Evolutionary conservation across 2,113 vertebrate genomes (phyloP).

Genomic region (Castor canadensis): DNA sequence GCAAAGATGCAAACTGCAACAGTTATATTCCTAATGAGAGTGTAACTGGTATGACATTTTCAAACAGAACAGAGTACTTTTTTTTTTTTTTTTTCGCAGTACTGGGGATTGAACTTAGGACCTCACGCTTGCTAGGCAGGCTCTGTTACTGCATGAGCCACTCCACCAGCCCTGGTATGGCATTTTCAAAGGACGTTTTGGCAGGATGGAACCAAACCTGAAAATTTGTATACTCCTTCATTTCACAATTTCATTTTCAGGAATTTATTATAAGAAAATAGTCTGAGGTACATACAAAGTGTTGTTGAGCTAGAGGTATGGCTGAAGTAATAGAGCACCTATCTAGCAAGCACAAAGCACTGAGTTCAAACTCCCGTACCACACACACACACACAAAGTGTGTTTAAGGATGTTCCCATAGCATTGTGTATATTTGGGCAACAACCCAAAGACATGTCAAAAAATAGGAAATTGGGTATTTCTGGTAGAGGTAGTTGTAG

Average conservation of each 20-base stretch:
- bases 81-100: too few relatives aligned
- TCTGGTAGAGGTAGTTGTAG: background rate
- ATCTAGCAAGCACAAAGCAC: too few relatives aligned
- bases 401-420: background rate
- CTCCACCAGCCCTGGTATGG: background rate
- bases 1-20: background rate
- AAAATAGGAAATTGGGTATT: constrained; percentile 12
- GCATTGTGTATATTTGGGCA: background rate
- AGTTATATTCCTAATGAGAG: background rate
- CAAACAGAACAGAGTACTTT: too few relatives aligned
- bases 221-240: background rate
- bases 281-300: background rate
- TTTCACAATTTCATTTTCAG: background rate
- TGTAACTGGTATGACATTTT: background rate
- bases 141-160: too few relatives aligned
- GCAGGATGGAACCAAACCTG: background rate
- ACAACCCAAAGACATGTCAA: background rate
- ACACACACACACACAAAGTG: too few relatives aligned
- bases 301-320: too few relatives aligned
- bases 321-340: too few relatives aligned
- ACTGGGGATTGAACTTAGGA: too few relatives aligned
- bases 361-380: too few relatives aligned
- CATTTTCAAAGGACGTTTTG: background rate
- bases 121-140: too few relatives aligned
- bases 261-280: background rate